These are phyloP conservation scores for Ophonus ardosiacus DNA, from an alignment of 2,888 invertebrate species.

Conservation along the genomic window DNA sequence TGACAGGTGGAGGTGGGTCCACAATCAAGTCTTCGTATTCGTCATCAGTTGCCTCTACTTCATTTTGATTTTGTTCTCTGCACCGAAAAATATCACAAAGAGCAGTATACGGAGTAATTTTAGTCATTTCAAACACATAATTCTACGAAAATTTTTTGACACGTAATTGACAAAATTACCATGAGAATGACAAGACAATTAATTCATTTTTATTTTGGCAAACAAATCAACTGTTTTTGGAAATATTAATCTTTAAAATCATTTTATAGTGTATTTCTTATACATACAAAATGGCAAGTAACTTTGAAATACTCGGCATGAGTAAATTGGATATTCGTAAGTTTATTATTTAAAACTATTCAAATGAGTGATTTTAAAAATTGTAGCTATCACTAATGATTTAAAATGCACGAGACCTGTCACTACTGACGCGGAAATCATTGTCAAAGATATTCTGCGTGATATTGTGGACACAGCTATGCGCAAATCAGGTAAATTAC, in stretches of 20 bases:
- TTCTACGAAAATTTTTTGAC: constrained; percentile 41
- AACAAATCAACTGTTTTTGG: constrained; percentile 47
- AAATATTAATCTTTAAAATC: neutral
- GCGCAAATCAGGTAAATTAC: constrained; percentile 59
- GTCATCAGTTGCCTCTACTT: neutral
- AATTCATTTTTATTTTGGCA: neutral
- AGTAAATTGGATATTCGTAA: constrained; percentile 58
- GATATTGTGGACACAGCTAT: constrained; percentile 72
- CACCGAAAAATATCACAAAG: constrained; percentile 15
- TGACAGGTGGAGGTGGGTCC: neutral
- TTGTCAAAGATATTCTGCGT: constrained; percentile 73
- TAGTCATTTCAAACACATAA: constrained; percentile 26
- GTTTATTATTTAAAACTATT: constrained; percentile 64
- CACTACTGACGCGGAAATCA: constrained; percentile 69
- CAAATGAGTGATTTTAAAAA: constrained; percentile 48
- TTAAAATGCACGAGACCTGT: constrained; percentile 56
- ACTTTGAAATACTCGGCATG: constrained; percentile 51
- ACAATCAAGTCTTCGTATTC: neutral
- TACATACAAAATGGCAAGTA: constrained; percentile 22
- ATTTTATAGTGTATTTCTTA: constrained; percentile 5
- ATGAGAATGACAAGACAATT: neutral
- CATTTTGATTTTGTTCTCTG: neutral
- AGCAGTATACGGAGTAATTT: constrained; percentile 27
- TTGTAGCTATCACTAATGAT: constrained; percentile 10
- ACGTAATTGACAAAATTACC: constrained; percentile 45